phyloP scores from a whole-genome alignment of 2,797 vertebrate species.

The Phataginus tetradactyla region DNA sequence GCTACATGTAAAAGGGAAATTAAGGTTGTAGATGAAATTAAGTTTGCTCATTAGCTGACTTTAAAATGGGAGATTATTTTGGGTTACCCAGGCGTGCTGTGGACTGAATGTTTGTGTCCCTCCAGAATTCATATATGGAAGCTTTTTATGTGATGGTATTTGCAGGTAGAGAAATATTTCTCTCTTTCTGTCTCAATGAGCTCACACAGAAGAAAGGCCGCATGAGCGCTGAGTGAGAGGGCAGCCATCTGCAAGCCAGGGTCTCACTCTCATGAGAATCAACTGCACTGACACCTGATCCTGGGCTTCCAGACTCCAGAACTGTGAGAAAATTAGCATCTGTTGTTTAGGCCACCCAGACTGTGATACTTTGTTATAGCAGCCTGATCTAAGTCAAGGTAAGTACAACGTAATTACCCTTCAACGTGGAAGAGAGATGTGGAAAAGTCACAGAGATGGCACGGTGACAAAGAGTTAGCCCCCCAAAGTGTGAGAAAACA shows the following conservation, averaged over 20 bases:
- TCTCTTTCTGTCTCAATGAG: background rate
- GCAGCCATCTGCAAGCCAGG: background rate
- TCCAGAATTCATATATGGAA: background rate
- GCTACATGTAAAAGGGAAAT: background rate
- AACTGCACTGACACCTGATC: background rate
- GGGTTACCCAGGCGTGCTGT: background rate
- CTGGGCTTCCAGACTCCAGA: background rate
- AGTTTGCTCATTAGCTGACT: background rate
- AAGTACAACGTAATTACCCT: background rate
- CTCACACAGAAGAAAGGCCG: background rate
- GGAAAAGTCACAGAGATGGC: background rate
- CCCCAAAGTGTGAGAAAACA: background rate
- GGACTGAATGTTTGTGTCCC: background rate
- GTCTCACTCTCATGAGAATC: too few relatives aligned
- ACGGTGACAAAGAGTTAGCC: background rate
- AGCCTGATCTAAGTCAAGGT: background rate
- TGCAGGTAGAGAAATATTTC: background rate
- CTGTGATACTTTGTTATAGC: background rate
- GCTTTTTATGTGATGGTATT: background rate
- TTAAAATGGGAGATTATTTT: background rate
- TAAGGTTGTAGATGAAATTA: background rate
- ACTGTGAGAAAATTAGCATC: background rate
- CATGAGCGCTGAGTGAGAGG: background rate
- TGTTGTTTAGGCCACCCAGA: background rate
- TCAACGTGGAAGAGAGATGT: background rate